A percentile compares a stretch with the other conserved stretches of the same genome.
Evolutionary conservation across 2,888 invertebrate genomes (phyloP).

Genomic region (Pheosia gnoma): DNA sequence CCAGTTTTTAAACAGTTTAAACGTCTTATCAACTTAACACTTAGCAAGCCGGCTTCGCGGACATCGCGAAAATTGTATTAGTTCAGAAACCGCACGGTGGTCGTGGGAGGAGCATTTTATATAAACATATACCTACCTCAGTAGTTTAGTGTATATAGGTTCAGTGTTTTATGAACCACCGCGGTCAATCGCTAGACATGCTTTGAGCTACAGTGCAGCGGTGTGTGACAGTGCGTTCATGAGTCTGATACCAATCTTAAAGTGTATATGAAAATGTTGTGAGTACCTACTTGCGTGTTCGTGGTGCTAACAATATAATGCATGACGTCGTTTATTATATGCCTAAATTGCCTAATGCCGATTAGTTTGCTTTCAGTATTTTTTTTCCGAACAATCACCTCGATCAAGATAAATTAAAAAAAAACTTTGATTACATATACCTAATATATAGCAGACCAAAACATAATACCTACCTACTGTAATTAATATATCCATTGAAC

Average conservation of each 20-base stretch:
- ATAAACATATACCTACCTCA: not conserved
- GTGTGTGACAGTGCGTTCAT: conserved; percentile 20
- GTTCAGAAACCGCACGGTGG: conserved; percentile 8
- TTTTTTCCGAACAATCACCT: too few relatives aligned
- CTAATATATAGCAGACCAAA: too few relatives aligned
- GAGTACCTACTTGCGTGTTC: conserved; percentile 42
- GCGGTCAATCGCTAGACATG: conserved; percentile 13
- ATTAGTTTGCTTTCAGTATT: too few relatives aligned
- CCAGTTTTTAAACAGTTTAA: conserved; percentile 11
- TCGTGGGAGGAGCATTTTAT: conserved; percentile 1
- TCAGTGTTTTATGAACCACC: conserved; percentile 11
- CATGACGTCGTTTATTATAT: not conserved
- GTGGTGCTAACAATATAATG: conserved; percentile 3
- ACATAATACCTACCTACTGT: too few relatives aligned
- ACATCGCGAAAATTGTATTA: conserved; percentile 24
- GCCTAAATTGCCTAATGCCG: too few relatives aligned
- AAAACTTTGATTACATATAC: too few relatives aligned
- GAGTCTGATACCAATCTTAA: conserved; percentile 39
- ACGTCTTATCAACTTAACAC: conserved; percentile 27
- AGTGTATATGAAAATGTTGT: conserved; percentile 52
- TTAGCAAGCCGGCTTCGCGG: conserved; percentile 12
- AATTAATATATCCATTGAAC: not conserved
- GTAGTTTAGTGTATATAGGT: conserved; percentile 2
- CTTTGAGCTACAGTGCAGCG: conserved; percentile 8
- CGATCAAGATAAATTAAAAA: too few relatives aligned